phyloP scores from a whole-genome alignment of 2,797 vertebrate genomes.

The Xenops minutus region DNA sequence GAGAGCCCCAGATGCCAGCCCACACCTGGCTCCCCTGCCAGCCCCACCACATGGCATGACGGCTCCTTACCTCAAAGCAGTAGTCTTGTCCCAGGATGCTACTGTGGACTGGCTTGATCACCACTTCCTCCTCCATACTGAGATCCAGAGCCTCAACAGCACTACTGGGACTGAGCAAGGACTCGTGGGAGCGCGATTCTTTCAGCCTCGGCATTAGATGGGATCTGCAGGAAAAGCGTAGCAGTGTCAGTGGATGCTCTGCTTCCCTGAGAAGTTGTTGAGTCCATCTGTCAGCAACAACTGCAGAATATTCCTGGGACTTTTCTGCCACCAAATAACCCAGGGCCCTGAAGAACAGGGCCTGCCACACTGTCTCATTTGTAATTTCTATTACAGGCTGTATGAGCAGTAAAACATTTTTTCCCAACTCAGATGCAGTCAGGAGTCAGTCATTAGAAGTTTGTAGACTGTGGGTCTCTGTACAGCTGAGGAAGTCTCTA shows the following conservation, averaged over 20 bases:
- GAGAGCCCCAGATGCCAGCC: not conserved
- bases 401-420: not conserved
- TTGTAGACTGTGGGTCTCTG: not conserved
- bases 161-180: slow-evolving; percentile 96
- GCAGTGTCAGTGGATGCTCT: not conserved
- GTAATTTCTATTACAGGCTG: not conserved
- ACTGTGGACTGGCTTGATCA: slow-evolving; percentile 97
- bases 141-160: slow-evolving; percentile 97
- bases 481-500: not conserved
- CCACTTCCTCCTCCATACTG: slow-evolving; percentile 98
- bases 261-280: not conserved
- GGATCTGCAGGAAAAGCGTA: slow-evolving; percentile 80
- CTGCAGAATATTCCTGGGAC: not conserved
- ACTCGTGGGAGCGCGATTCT: slow-evolving; percentile 99
- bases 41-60: rapidly evolving
- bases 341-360: not conserved
- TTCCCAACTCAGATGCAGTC: rapidly evolving
- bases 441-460: not conserved
- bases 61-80: slow-evolving; percentile 80
- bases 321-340: not conserved
- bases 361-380: not conserved
- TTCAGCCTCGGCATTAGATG: slow-evolving; percentile 99
- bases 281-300: not conserved
- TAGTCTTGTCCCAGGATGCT: slow-evolving; percentile 98
- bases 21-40: not conserved